phyloP scores from a whole-genome alignment of 2,113 vertebrate species.

The Microtus oregoni region DNA sequence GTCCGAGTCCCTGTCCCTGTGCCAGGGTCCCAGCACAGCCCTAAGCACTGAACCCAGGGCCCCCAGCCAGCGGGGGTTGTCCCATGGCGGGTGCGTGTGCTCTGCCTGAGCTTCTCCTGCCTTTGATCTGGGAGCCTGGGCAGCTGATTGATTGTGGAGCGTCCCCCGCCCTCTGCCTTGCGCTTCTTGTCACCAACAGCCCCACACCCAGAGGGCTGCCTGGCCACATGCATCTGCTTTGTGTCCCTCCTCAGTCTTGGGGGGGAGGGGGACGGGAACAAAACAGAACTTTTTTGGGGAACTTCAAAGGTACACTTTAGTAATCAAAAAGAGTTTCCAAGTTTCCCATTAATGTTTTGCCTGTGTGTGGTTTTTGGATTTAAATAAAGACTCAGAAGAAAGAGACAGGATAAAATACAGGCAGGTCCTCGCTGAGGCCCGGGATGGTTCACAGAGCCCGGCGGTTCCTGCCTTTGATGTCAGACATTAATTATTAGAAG shows the following conservation, averaged over 20 bases:
- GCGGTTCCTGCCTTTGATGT: conserved; percentile 92
- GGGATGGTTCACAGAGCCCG: conserved; percentile 91
- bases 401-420: conserved; percentile 91
- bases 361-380: conserved; percentile 95
- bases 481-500: conserved; percentile 92
- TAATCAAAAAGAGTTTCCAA: conserved; percentile 92
- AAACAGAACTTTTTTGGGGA: conserved; percentile 88
- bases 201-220: conserved; percentile 72
- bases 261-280: conserved; percentile 84
- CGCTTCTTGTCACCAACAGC: conserved; percentile 78
- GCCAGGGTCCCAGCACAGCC: background rate
- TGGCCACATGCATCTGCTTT: conserved; percentile 87
- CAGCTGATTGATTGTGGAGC: conserved; percentile 77
- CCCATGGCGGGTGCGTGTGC: conserved; percentile 61
- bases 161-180: conserved; percentile 79
- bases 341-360: conserved; percentile 95
- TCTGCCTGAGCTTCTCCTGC: conserved; percentile 8
- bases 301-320: conserved; percentile 96
- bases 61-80: background rate
- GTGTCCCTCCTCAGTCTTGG: conserved; percentile 86
- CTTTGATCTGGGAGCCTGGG: conserved; percentile 86
- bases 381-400: conserved; percentile 92
- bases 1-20: background rate
- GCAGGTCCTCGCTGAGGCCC: conserved; percentile 85
- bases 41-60: background rate